These are phyloP conservation scores for Perca fluviatilis DNA, from an alignment of 2,113 vertebrate species.

Conservation along the genomic window DNA sequence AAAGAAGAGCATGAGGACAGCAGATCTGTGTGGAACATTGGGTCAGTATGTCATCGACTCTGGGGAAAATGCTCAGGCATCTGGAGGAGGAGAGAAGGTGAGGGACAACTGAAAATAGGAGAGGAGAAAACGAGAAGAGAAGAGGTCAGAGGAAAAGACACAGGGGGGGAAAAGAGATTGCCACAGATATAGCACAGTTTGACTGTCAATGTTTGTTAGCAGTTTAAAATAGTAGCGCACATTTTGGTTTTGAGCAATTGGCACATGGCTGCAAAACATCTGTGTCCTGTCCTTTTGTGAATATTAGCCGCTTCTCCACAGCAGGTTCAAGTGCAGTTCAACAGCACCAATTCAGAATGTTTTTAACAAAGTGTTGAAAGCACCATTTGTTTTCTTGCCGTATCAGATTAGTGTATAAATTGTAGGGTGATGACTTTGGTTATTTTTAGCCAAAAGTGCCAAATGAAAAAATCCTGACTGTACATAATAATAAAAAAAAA, in stretches of 20 bases:
- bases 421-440: neutral
- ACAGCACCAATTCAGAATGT: neutral
- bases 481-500: neutral
- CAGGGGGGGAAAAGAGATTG: neutral
- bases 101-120: slow-evolving; percentile 2
- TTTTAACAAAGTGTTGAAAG: neutral
- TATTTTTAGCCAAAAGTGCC: neutral
- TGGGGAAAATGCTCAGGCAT: neutral
- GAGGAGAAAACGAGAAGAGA: neutral
- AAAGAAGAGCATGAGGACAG: slow-evolving; percentile 9
- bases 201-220: neutral
- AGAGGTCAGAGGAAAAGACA: neutral
- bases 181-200: slow-evolving; percentile 11
- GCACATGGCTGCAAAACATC: slow-evolving; percentile 7
- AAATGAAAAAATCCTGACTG: neutral
- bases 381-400: neutral
- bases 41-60: slow-evolving; percentile 35
- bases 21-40: slow-evolving; percentile 1
- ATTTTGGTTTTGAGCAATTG: neutral
- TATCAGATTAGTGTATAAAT: neutral
- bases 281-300: slow-evolving; percentile 23
- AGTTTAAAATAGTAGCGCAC: neutral
- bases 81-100: neutral
- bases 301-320: neutral
- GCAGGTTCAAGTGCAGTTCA: slow-evolving; percentile 35